Base-by-base conservation (phyloP, 2,888 invertebrate genomes). In the Ornithoptera alexandrae region DNA sequence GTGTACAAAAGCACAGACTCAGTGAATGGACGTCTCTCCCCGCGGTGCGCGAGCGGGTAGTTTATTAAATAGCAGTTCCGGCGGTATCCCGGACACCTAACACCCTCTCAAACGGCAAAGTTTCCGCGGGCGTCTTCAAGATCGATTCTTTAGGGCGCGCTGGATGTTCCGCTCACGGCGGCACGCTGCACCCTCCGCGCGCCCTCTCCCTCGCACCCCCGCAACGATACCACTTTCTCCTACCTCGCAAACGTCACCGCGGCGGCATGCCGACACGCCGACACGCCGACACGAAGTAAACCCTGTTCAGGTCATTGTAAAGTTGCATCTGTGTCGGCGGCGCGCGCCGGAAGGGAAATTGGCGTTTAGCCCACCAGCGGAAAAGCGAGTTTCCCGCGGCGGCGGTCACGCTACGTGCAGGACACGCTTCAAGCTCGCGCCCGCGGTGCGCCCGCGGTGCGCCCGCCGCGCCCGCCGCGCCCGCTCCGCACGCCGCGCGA, bases 321-420 rank as follows among this genome's bases (percentile, higher is more conserved):
- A 79, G 81, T 81, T 72, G 72, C 75, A 78, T 79, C 80, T 83
- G 22, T 73, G 72, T 76, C 72, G 76, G 61, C 42, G 24, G 61
- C 39, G 1, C 36, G 50, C 22, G 56, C 81, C 83, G 77, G 87
- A 88, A 89, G 86, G 90, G 87, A 92, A 92, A 90, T 91, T 90
- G 90, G 90, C 87, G 88, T 90, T 90, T 90, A 91, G 86, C 86
- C 81, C 87, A 81, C 83, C 85, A 88, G 90, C 81, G 85, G 92
- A 90, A 89, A 91, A 92, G 90, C 86, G 82, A 90, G 89, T 90
- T 90, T 92, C 86, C 90, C 88, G 81, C 87, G 83, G 90, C 92
- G 90, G 39, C 10, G 10, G 39, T 10, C 39, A 10, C 39, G 39
- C 39, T 39, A 1, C 39, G 39, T 7, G 39, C 39, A 7, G 39